Conservation (phyloP, 1,140 invertebrate species). For the Halesus radiatus region DNA sequence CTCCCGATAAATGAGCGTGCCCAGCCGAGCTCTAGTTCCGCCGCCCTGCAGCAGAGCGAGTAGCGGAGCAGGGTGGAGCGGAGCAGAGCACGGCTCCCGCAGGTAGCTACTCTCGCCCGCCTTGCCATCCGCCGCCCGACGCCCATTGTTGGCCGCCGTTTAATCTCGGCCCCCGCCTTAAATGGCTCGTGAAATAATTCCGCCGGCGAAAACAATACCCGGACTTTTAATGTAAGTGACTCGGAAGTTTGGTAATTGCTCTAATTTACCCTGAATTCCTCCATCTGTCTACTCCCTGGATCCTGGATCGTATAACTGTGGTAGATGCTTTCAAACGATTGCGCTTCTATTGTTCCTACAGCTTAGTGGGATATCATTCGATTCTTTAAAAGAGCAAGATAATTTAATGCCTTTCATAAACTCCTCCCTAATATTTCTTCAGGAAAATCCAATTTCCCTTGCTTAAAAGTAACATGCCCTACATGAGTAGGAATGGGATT, state of each 20-base stretch:
- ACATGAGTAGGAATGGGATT: no score
- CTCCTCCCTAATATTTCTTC: no score
- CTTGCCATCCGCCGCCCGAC: not conserved
- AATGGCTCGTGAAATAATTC: conserved; percentile 56
- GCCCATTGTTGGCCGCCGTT: conserved; percentile 35
- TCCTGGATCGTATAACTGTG: not conserved
- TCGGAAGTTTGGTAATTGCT: conserved; percentile 56
- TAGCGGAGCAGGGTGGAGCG: not conserved
- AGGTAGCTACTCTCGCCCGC: conserved; percentile 2
- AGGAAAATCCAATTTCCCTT: no score
- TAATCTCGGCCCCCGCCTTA: conserved; percentile 40
- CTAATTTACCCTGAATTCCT: conserved; percentile 53
- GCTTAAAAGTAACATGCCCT: no score
- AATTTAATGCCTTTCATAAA: no score
- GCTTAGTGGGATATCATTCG: no score
- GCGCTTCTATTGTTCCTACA: no score
- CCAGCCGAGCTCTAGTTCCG: not conserved
- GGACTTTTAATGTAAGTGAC: conserved; percentile 53
- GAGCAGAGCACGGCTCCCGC: conserved; percentile 15
- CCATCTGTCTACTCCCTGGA: conserved; percentile 14
- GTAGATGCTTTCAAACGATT: no score
- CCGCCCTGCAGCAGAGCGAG: conserved; percentile 4
- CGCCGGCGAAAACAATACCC: conserved; percentile 52
- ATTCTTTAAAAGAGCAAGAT: no score
- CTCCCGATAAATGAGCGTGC: conserved; percentile 5